A percentile compares a stretch with the other conserved stretches of the same genome.
These are phyloP conservation scores for Poecilia velifera DNA, from an alignment of 2,797 vertebrate species.

Conservation along the genomic window DNA sequence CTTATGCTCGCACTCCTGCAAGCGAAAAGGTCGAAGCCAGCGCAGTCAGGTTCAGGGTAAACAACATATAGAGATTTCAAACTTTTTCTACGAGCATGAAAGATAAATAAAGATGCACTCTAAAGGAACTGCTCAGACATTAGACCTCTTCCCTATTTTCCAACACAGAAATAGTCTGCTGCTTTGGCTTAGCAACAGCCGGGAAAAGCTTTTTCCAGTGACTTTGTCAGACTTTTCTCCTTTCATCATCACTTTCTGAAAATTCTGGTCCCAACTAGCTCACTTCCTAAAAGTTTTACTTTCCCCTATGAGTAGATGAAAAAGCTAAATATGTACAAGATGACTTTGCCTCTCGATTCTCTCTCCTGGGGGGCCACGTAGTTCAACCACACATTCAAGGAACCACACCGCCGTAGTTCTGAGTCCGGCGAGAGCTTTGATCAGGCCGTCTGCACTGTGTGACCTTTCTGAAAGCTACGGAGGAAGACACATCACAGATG, in stretches of 20 bases:
- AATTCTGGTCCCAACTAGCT: not conserved
- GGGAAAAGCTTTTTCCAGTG: conserved; percentile 1
- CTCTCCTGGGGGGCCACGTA: not conserved
- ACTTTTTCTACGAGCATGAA: not conserved
- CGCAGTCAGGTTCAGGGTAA: not conserved
- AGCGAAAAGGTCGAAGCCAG: not conserved
- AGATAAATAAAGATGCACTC: not conserved
- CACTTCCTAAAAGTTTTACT: not conserved
- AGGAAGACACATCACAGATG: not conserved
- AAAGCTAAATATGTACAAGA: conserved; percentile 1
- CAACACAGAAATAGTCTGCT: not conserved
- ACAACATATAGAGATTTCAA: not conserved
- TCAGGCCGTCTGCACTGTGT: not conserved
- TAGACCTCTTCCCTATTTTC: not conserved
- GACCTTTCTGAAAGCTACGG: not conserved
- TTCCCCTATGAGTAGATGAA: not conserved
- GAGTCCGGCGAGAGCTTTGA: conserved; percentile 5
- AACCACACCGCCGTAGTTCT: not conserved
- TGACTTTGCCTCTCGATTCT: not conserved
- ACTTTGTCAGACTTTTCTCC: not conserved
- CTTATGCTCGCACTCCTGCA: not conserved
- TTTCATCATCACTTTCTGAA: conserved; percentile 19
- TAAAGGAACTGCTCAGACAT: not conserved
- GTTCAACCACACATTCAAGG: conserved; percentile 1
- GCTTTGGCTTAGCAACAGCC: not conserved